Evolutionary conservation across 2,888 invertebrate genomes (phyloP).

Genomic region (Halictus quadricinctus): DNA sequence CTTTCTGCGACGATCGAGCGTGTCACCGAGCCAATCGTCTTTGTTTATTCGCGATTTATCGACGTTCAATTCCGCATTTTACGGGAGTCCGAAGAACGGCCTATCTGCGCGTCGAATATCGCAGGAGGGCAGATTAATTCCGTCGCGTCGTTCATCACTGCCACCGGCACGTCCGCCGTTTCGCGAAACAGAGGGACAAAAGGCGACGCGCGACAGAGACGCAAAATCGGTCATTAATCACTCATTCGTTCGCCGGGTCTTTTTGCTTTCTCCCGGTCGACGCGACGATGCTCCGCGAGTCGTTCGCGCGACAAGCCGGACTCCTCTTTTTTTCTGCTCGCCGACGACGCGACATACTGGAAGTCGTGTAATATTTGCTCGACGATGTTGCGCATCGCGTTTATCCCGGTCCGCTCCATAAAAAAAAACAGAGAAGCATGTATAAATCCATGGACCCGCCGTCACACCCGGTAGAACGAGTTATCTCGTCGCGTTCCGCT

Average conservation of each 20-base stretch:
- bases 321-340: constrained; percentile 22
- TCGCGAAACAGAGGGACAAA: constrained; percentile 61
- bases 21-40: neutral
- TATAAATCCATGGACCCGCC: neutral
- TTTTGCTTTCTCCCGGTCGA: constrained; percentile 27
- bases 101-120: constrained; percentile 33
- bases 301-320: neutral
- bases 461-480: neutral
- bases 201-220: constrained; percentile 54
- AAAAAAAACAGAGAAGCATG: neutral
- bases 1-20: neutral
- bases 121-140: constrained; percentile 65
- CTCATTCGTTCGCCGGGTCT: constrained; percentile 42
- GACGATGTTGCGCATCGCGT: neutral
- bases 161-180: constrained; percentile 67
- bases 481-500: neutral
- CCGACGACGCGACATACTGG: constrained; percentile 24
- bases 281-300: neutral
- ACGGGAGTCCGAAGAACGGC: neutral
- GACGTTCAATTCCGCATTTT: constrained; percentile 46
- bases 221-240: constrained; percentile 67
- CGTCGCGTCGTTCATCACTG: constrained; percentile 72
- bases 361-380: constrained; percentile 43
- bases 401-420: too few species aligned
- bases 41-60: constrained; percentile 27